Base-by-base conservation (phyloP, 2,888 invertebrate genomes). In the Tethea ocularis region DNA sequence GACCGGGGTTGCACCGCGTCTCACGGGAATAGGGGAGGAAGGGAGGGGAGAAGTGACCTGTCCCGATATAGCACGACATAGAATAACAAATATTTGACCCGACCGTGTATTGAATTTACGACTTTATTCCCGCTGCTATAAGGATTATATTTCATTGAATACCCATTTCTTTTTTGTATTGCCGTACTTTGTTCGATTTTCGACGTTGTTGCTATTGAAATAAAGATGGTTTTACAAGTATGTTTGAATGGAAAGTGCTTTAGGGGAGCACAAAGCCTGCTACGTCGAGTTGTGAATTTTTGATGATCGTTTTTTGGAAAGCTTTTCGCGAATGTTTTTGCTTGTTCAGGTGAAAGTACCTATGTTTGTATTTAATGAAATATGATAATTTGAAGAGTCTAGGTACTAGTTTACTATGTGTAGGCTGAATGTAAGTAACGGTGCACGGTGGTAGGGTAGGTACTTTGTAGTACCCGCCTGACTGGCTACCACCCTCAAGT, bases 211-310 rank as follows among this genome's bases (percentile, higher is more conserved):
- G 22, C 33, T 2, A 33, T 10, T 4, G 2, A 2, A 6, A 22
- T 33, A 54, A 17, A 22, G 33, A 36, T 36, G 17, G 15, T 17
- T 33, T 54, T 54, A 11, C 6, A 33, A 4, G 20, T 2, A 10
- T 46, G 10, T 7, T 36, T 5, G 36, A 11, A 54, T 20, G 24
- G n/a, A 46, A 23, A 54, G 23, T 51, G n/a, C 23, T 59, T 56
- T 52, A 33, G 57, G 60, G 56, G 58, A 38, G 52, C 51, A 46
- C 54, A 59, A 57, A 69, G 67, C 58, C 64, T 46, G 66, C 60
- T 20, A 17, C 11, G 67, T 66, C 67, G 69, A 68, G 64, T 72
- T 77, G 70, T 84, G 82, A 84, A 84, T 85, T 79, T 83, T 86
- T 82, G 77, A 84, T 81, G 69, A 73, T 70, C 64, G 54, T 70